Percentiles rank a stretch among this genome's conserved stretches.
Conservation (phyloP, 2,888 invertebrate species). For the Chydorus sphaericus region DNA sequence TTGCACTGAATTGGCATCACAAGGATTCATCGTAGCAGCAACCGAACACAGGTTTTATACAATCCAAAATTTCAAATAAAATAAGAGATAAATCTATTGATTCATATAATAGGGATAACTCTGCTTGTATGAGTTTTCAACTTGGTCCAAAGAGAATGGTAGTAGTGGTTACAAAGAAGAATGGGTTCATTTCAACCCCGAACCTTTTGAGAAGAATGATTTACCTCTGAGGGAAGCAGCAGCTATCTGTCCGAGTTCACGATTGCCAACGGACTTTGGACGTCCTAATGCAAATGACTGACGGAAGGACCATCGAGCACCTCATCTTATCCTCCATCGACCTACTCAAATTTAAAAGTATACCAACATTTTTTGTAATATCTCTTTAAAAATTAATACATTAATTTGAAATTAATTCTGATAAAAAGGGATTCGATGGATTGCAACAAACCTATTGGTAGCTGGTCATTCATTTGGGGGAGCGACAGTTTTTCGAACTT, state of each 20-base stretch:
- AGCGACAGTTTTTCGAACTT: background rate
- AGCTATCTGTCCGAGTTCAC: conserved; percentile 35
- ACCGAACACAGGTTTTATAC: conserved; percentile 46
- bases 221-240: conserved; percentile 9
- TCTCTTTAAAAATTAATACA: background rate
- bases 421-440: too few species aligned
- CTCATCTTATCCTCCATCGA: conserved; percentile 31
- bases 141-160: conserved; percentile 2
- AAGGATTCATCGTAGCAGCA: conserved; percentile 47
- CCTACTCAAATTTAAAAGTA: conserved; percentile 28
- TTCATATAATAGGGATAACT: conserved; percentile 14
- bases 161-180: background rate
- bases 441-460: too few species aligned
- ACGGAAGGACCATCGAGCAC: conserved; percentile 26
- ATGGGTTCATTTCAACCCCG: conserved; percentile 3
- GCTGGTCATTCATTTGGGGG: conserved; percentile 5
- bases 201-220: background rate
- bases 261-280: conserved; percentile 38
- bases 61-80: background rate
- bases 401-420: background rate
- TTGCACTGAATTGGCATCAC: conserved; percentile 45
- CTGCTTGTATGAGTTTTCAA: conserved; percentile 14
- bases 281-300: conserved; percentile 34
- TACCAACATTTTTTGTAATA: too few species aligned
- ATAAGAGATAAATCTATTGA: background rate